phyloP scores from a whole-genome alignment of 2,797 vertebrate genomes.

The Phalanger gymnotis region DNA sequence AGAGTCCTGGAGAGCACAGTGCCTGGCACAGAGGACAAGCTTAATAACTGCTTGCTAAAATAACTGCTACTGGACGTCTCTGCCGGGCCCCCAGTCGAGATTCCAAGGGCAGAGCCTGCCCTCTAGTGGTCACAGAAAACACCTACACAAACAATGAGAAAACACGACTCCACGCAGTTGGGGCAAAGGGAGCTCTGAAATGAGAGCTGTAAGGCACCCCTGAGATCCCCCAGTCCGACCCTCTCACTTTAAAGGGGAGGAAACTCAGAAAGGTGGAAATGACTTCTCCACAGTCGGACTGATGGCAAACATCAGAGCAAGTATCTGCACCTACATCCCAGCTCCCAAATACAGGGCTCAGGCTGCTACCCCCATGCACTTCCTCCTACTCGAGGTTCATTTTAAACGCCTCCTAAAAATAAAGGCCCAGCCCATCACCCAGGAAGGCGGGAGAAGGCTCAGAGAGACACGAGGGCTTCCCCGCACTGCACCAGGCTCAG shows the following conservation, averaged over 20 bases:
- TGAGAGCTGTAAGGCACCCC: too few relatives aligned
- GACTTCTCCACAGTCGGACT: neutral
- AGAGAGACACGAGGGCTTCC: too few relatives aligned
- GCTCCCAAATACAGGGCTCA: neutral
- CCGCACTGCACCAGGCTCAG: neutral
- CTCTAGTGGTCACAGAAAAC: neutral
- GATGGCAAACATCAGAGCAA: neutral
- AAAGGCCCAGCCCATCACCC: neutral
- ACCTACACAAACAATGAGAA: neutral
- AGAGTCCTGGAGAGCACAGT: neutral
- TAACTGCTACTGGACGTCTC: neutral
- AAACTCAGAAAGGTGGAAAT: neutral
- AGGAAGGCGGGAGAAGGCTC: neutral
- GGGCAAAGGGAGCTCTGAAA: neutral
- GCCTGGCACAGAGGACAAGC: neutral
- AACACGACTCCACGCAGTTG: neutral
- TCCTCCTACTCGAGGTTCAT: neutral
- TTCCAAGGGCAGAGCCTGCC: neutral
- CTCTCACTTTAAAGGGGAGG: neutral
- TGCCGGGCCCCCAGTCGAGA: neutral
- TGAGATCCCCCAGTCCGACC: neutral
- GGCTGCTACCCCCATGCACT: neutral
- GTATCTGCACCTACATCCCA: too few relatives aligned
- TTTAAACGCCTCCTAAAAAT: neutral
- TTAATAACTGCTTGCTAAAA: neutral